Percentiles rank a stretch among this genome's conserved stretches.
phyloP scores from a whole-genome alignment of 2,888 invertebrate species.

The Drosophila testacea region DNA sequence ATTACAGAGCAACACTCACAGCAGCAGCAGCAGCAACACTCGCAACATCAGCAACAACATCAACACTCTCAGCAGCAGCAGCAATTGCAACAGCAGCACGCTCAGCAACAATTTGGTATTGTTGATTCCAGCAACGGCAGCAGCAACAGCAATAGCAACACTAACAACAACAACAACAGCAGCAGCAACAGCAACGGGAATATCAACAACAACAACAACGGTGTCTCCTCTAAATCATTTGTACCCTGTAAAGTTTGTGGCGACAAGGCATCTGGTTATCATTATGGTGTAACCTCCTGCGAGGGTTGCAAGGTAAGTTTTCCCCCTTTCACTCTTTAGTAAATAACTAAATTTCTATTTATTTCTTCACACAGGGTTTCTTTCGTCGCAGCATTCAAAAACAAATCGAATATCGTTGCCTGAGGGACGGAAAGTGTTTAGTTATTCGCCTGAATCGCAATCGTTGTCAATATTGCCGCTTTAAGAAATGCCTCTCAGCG shows the following conservation, averaged over 20 bases:
- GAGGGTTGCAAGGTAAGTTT: slow-evolving; percentile 97
- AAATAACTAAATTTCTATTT: slow-evolving; percentile 59
- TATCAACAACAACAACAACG: slow-evolving; percentile 86
- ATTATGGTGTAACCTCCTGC: slow-evolving; percentile 99
- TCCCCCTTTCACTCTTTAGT: background rate
- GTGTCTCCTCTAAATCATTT: slow-evolving; percentile 93
- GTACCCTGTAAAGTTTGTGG: slow-evolving; percentile 98
- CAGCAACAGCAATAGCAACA: slow-evolving; percentile 87
- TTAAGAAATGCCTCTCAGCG: slow-evolving; percentile 97
- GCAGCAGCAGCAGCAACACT: slow-evolving; percentile 51
- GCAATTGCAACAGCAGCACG: slow-evolving; percentile 85
- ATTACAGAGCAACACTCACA: slow-evolving; percentile 72
- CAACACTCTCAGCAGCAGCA: slow-evolving; percentile 45
- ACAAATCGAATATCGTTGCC: slow-evolving; percentile 97
- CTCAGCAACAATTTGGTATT: slow-evolving; percentile 58
- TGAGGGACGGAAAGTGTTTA: slow-evolving; percentile 96
- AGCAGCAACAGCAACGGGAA: slow-evolving; percentile 43
- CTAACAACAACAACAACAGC: slow-evolving; percentile 49
- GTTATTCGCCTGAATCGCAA: slow-evolving; percentile 97
- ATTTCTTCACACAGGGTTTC: slow-evolving; percentile 91
- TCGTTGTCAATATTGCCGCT: slow-evolving; percentile 97
- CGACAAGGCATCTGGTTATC: slow-evolving; percentile 95
- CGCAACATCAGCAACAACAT: slow-evolving; percentile 48
- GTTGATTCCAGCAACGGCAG: slow-evolving; percentile 56
- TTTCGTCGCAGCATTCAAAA: slow-evolving; percentile 98